Percentiles rank a stretch among this genome's conserved stretches.
Conservation (phyloP, 2,888 invertebrate genomes). For the Caenorhabditis sinica region DNA sequence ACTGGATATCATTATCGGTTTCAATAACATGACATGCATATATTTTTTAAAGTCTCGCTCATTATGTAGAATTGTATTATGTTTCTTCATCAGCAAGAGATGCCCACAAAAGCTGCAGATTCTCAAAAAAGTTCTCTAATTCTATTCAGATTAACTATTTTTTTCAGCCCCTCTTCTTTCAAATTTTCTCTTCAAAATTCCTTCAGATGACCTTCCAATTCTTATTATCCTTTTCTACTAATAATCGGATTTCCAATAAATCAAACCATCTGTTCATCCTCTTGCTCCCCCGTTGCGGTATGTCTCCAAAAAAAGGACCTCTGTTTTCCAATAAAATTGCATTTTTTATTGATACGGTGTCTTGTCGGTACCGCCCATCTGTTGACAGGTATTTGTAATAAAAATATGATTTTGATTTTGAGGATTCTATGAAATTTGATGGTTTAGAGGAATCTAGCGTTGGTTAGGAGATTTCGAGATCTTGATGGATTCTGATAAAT, state of each 20-base stretch:
- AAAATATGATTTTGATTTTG: conserved; percentile 5
- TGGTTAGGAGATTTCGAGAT: too few species aligned
- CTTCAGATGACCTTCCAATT: neutral
- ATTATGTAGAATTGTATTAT: too few species aligned
- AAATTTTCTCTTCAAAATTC: neutral
- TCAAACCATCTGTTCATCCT: conserved; percentile 19
- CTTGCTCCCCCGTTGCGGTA: neutral
- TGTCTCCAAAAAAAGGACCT: neutral
- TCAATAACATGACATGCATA: too few species aligned
- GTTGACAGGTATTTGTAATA: conserved; percentile 27
- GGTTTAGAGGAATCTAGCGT: neutral
- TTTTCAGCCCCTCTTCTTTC: neutral
- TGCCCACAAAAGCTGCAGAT: too few species aligned
- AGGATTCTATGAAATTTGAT: neutral
- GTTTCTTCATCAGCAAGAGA: too few species aligned
- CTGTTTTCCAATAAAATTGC: neutral
- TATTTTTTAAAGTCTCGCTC: too few species aligned
- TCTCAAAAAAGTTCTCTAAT: too few species aligned
- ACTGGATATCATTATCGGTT: too few species aligned
- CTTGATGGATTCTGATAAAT: too few species aligned
- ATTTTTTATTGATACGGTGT: conserved; percentile 7
- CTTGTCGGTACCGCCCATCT: conserved; percentile 14
- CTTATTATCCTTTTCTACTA: neutral
- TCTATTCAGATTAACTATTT: too few species aligned
- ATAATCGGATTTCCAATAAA: conserved; percentile 23